A percentile compares a stretch with the other conserved stretches of the same genome.
phyloP scores from a whole-genome alignment of 1,140 invertebrate species.

The Oncopodura yosiiana region DNA sequence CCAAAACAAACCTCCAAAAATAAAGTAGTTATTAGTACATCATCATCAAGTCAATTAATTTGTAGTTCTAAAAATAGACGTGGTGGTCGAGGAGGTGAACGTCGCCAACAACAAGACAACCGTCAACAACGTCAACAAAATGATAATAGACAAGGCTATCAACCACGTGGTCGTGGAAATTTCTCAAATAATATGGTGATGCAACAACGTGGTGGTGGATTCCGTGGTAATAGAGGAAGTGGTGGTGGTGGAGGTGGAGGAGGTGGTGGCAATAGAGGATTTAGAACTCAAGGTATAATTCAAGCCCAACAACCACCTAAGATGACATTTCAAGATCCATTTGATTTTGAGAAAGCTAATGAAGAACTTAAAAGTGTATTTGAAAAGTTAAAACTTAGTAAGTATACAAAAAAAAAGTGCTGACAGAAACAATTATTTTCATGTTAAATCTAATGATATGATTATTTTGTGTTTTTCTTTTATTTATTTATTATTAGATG shows the following conservation, averaged over 20 bases:
- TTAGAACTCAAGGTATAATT: slow-evolving; percentile 30
- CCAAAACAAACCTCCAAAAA: background rate
- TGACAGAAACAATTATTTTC: background rate
- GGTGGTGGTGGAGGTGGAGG: slow-evolving; percentile 37
- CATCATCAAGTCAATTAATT: too few relatives aligned
- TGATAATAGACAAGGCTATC: slow-evolving; percentile 27
- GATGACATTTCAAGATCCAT: slow-evolving; percentile 89
- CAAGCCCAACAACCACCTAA: slow-evolving; percentile 45
- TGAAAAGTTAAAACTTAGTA: slow-evolving; percentile 66
- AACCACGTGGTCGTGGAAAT: slow-evolving; percentile 24
- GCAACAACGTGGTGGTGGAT: slow-evolving; percentile 10
- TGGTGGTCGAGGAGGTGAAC: slow-evolving; percentile 2
- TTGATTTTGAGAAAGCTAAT: slow-evolving; percentile 96
- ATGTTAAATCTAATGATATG: too few relatives aligned
- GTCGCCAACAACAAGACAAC: background rate
- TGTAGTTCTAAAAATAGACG: slow-evolving; percentile 16
- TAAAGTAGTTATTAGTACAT: too few relatives aligned
- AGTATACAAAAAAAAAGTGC: background rate
- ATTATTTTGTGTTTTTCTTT: too few relatives aligned
- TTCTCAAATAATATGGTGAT: slow-evolving; percentile 13
- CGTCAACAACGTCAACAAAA: slow-evolving; percentile 22
- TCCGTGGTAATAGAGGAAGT: slow-evolving; percentile 15
- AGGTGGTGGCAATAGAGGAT: slow-evolving; percentile 38
- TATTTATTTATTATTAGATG: slow-evolving; percentile 31
- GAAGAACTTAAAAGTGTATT: slow-evolving; percentile 79